Percentiles rank a stretch among this genome's conserved stretches.
These are phyloP conservation scores for Drosophila pachea DNA, from an alignment of 1,140 invertebrate species.

Conservation along the genomic window DNA sequence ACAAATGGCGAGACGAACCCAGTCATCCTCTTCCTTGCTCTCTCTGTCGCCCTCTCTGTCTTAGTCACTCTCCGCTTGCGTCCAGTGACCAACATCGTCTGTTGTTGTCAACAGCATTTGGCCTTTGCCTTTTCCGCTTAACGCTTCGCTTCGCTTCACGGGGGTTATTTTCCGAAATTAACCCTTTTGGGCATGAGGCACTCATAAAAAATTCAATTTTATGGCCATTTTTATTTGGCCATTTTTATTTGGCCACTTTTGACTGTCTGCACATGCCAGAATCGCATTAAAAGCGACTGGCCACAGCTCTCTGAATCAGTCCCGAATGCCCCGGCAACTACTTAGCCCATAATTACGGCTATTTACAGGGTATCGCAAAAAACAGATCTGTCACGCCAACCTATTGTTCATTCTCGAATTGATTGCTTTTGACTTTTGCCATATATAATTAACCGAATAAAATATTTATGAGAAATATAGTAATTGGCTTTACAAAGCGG, in stretches of 20 bases:
- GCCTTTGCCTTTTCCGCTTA: conserved; percentile 49
- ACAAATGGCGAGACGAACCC: conserved; percentile 51
- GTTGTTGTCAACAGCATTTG: conserved; percentile 51
- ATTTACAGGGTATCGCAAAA: conserved; percentile 7
- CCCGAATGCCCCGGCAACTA: conserved; percentile 16
- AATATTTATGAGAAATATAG: too few species aligned
- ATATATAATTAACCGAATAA: too few species aligned
- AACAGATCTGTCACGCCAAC: conserved; percentile 1
- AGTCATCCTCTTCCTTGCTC: neutral
- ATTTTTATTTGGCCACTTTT: conserved; percentile 71
- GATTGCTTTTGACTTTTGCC: too few species aligned
- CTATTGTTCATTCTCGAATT: neutral
- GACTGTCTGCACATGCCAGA: conserved; percentile 53
- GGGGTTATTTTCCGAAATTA: conserved; percentile 53
- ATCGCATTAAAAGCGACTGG: conserved; percentile 43
- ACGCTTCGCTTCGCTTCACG: conserved; percentile 48
- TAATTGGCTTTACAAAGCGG: too few species aligned
- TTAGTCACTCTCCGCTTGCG: too few species aligned
- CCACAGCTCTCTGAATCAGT: conserved; percentile 30
- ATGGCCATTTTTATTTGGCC: conserved; percentile 73
- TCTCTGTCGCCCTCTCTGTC: too few species aligned
- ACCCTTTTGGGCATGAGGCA: conserved; percentile 59
- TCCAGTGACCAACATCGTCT: conserved; percentile 18
- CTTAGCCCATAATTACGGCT: conserved; percentile 25
- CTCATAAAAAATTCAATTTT: conserved; percentile 78